Evolutionary conservation across 2,888 invertebrate species (phyloP).

Genomic region (Diarsia mendica): DNA sequence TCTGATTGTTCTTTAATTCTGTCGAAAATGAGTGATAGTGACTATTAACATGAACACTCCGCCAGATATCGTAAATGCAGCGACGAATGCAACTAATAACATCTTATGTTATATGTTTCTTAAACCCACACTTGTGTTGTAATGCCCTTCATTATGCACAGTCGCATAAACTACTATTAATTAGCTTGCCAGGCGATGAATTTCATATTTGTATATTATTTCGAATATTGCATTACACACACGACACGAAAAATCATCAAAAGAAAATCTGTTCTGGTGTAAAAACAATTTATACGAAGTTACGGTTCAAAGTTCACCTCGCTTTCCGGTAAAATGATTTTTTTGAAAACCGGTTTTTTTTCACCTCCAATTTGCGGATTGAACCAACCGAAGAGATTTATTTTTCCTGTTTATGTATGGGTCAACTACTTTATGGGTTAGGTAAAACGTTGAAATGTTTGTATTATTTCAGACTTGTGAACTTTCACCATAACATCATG

Average conservation of each 20-base stretch:
- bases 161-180: no score
- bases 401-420: slow-evolving; percentile 40
- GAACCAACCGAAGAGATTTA: slow-evolving; percentile 42
- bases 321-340: slow-evolving; percentile 55
- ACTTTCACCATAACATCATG: not conserved
- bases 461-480: not conserved
- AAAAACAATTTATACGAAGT: slow-evolving; percentile 51
- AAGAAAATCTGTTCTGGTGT: slow-evolving; percentile 50
- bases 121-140: no score
- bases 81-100: no score
- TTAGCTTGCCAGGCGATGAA: not conserved
- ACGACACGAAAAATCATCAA: not conserved
- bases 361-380: slow-evolving; percentile 44
- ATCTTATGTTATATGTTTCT: no score
- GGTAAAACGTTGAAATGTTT: slow-evolving; percentile 6
- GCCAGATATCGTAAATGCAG: no score
- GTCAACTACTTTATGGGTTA: slow-evolving; percentile 44
- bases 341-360: slow-evolving; percentile 50
- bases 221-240: not conserved
- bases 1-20: no score
- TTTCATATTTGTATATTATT: not conserved
- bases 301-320: slow-evolving; percentile 51
- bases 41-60: no score
- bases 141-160: no score
- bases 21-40: no score